Conservation (phyloP, 2,113 vertebrate species). For the Spea bombifrons region DNA sequence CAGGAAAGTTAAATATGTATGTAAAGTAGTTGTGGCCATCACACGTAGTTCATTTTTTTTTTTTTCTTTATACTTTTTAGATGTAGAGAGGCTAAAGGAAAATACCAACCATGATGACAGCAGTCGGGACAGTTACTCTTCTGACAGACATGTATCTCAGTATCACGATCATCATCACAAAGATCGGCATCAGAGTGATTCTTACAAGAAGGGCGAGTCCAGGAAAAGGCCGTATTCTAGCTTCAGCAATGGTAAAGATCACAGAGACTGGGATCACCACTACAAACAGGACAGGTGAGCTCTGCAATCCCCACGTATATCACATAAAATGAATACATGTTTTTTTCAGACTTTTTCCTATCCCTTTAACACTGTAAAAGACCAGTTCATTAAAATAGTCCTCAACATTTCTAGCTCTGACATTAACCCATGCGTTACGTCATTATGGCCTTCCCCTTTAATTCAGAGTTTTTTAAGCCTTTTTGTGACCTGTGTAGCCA, state of each 20-base stretch:
- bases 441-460: no score
- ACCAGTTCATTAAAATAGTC: no score
- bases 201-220: slow-evolving; percentile 80
- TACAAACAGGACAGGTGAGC: slow-evolving; percentile 81
- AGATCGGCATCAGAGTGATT: slow-evolving; percentile 79
- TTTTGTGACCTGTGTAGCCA: no score
- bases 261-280: slow-evolving; percentile 89
- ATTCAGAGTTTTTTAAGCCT: no score
- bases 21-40: no score
- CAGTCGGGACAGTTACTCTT: slow-evolving; percentile 95
- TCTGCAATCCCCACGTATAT: background rate
- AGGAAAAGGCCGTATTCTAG: slow-evolving; percentile 88
- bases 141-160: slow-evolving; percentile 80
- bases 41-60: background rate
- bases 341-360: no score
- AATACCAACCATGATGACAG: slow-evolving; percentile 90
- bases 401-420: no score
- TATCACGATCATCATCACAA: slow-evolving; percentile 81
- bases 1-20: no score
- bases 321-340: background rate
- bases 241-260: slow-evolving; percentile 96
- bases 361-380: no score
- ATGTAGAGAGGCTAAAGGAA: slow-evolving; percentile 87
- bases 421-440: no score
- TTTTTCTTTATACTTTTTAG: slow-evolving; percentile 56